Evolutionary conservation across 2,888 invertebrate genomes (phyloP).

Genomic region (Epistrophe eligans): DNA sequence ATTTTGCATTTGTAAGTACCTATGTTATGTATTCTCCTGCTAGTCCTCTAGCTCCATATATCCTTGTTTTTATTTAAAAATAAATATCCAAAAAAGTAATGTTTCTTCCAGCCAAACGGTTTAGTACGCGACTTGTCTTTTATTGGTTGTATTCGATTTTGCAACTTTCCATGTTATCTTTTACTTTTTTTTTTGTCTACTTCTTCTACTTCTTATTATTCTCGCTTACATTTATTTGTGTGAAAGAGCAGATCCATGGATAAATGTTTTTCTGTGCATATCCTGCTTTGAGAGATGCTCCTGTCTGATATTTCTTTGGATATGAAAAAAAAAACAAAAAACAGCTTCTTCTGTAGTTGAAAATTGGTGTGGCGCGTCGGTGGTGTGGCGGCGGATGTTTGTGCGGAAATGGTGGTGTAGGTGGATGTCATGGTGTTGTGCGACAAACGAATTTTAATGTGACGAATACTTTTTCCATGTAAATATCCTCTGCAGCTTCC

Average conservation of each 20-base stretch:
- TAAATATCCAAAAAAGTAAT: constrained; percentile 23
- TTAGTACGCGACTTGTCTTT: constrained; percentile 67
- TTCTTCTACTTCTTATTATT: constrained; percentile 9
- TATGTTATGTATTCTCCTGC: neutral
- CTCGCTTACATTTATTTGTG: neutral
- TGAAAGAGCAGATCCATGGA: constrained; percentile 4
- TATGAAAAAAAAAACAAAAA: constrained; percentile 6
- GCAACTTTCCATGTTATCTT: constrained; percentile 56
- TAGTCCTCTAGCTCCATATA: neutral
- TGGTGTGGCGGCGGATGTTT: neutral
- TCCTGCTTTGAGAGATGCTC: constrained; percentile 41
- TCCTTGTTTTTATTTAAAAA: constrained; percentile 16
- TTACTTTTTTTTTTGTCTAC: neutral
- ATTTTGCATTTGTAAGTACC: neutral
- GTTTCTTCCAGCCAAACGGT: constrained; percentile 60
- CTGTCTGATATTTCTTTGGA: constrained; percentile 48
- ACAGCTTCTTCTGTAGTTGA: neutral
- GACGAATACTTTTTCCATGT: constrained; percentile 51
- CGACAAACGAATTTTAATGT: constrained; percentile 75
- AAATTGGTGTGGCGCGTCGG: neutral
- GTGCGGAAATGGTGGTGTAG: neutral
- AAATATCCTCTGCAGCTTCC: neutral
- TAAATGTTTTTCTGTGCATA: constrained; percentile 34
- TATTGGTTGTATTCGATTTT: constrained; percentile 74
- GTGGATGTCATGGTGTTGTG: constrained; percentile 37